phyloP scores from a whole-genome alignment of 2,888 invertebrate species.

The Tenthredo amoena region DNA sequence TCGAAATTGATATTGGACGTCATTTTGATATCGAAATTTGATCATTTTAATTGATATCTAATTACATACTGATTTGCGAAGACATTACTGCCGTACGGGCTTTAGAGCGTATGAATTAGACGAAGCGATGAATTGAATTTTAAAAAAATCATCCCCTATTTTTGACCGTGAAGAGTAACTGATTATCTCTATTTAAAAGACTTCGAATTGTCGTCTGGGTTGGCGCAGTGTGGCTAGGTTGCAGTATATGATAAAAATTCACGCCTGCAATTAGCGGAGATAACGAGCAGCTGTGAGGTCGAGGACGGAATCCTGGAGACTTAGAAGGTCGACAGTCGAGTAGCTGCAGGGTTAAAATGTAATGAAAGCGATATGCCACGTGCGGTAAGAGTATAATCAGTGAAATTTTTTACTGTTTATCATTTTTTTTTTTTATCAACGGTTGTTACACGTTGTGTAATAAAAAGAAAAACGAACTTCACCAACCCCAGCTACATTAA shows the following conservation, averaged over 20 bases:
- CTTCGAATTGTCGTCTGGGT: too few species aligned
- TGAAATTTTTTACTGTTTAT: background rate
- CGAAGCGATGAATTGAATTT: background rate
- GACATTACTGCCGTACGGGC: background rate
- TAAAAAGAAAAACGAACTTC: background rate
- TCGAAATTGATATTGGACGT: background rate
- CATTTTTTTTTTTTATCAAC: background rate
- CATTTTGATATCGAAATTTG: background rate
- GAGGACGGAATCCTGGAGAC: background rate
- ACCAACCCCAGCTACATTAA: background rate
- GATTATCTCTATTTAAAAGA: background rate
- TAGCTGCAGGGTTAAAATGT: background rate
- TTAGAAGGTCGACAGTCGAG: background rate
- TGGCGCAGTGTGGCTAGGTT: background rate
- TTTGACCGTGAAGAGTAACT: background rate
- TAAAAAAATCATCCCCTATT: background rate
- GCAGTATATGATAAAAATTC: slow-evolving; percentile 60
- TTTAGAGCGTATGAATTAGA: too few species aligned
- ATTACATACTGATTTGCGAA: background rate
- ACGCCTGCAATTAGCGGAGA: slow-evolving; percentile 66
- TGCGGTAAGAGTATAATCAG: background rate
- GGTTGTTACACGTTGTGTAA: background rate
- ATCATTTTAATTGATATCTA: background rate
- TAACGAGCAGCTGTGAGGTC: slow-evolving; percentile 62
- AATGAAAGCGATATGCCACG: background rate